A percentile compares a stretch with the other conserved stretches of the same genome.
Evolutionary conservation across 2,888 invertebrate genomes (phyloP).

Genomic region (Plebejus anna): DNA sequence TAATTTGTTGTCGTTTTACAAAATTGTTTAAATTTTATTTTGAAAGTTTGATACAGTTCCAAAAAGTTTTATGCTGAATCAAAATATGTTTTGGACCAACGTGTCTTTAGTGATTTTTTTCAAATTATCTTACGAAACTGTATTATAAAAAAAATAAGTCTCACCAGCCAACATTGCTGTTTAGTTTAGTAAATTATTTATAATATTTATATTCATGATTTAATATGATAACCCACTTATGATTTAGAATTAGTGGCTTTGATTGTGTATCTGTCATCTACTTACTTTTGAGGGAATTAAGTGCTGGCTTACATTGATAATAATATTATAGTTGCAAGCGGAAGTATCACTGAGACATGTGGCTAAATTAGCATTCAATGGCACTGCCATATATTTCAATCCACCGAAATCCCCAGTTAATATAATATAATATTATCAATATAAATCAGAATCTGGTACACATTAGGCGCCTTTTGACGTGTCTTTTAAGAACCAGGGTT

Average conservation of each 20-base stretch:
- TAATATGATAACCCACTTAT: no score
- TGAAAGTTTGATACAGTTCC: not conserved
- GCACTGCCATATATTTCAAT: not conserved
- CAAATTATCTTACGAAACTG: not conserved
- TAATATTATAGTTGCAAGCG: not conserved
- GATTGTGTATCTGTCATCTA: not conserved
- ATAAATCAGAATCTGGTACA: not conserved
- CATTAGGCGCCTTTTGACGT: not conserved
- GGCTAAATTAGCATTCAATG: no score
- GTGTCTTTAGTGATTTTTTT: not conserved
- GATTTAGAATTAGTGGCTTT: no score
- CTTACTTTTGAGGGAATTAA: not conserved
- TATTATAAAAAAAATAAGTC: not conserved
- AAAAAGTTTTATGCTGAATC: not conserved
- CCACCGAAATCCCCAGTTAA: not conserved
- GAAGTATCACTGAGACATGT: not conserved
- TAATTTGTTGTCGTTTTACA: not conserved
- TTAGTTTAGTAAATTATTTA: no score
- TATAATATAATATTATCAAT: not conserved
- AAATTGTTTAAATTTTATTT: not conserved
- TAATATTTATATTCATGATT: no score
- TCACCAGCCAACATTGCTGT: not conserved
- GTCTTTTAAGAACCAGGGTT: not conserved
- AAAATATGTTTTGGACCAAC: not conserved
- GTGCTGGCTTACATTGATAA: not conserved